Conservation (phyloP, 2,888 invertebrate species). For the Holacanthella duospinosa region DNA sequence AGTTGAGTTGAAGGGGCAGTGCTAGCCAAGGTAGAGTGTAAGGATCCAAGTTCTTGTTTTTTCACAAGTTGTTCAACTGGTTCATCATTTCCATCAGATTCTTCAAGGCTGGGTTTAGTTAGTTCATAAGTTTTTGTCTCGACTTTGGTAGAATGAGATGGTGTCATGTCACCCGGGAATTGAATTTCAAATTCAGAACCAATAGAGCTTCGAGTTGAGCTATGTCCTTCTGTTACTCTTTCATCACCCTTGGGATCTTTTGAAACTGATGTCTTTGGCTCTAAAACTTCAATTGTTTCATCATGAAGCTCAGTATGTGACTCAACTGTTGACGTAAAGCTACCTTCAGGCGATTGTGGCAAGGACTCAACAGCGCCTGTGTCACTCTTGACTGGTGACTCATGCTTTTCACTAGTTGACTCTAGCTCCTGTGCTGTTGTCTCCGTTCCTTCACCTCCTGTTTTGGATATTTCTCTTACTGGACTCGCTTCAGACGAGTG, state of each 20-base stretch:
- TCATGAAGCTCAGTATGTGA: background rate
- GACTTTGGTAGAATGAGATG: background rate
- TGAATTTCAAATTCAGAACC: background rate
- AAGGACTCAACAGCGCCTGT: background rate
- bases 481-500: background rate
- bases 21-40: too few species aligned
- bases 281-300: background rate
- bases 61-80: background rate
- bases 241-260: background rate
- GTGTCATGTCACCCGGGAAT: background rate
- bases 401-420: background rate
- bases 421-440: background rate
- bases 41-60: too few species aligned
- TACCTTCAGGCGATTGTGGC: too few species aligned
- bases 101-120: background rate
- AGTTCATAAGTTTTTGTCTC: background rate
- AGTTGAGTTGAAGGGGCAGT: background rate
- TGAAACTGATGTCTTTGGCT: background rate
- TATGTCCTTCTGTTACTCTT: background rate
- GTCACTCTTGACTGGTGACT: background rate
- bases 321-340: background rate
- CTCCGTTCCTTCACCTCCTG: background rate
- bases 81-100: background rate
- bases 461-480: background rate
- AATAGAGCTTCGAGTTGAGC: background rate